Conservation (phyloP, 2,797 vertebrate species). For the Clarias pachynema region DNA sequence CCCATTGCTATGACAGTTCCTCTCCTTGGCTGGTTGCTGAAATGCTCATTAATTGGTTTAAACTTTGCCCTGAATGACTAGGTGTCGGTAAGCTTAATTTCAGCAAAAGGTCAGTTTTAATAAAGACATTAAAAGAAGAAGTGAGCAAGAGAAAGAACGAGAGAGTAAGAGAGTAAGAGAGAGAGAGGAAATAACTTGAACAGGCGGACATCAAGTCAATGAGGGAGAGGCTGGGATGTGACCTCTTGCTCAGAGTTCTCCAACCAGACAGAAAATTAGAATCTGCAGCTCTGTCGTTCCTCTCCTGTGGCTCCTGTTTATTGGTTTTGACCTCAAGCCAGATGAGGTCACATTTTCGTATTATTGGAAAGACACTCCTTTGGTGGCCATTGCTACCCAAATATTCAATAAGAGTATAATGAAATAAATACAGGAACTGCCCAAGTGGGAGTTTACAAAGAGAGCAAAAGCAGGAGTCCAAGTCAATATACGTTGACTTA, state of each 20-base stretch:
- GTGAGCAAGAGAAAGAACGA: conserved; percentile 29
- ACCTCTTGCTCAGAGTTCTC: conserved; percentile 36
- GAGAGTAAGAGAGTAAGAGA: conserved; percentile 54
- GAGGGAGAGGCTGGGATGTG: conserved; percentile 42
- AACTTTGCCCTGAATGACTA: conserved; percentile 78
- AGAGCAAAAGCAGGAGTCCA: conserved; percentile 6
- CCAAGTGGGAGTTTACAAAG: conserved; percentile 26
- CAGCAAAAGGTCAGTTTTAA: conserved; percentile 84
- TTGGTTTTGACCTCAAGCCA: conserved; percentile 71
- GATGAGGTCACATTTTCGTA: conserved; percentile 83
- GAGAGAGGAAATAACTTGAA: conserved; percentile 46
- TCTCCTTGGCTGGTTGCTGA: conserved; percentile 69
- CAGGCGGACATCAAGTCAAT: conserved; percentile 62
- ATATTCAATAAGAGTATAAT: conserved; percentile 75
- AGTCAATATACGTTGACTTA: conserved; percentile 1
- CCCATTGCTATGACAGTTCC: conserved; percentile 63
- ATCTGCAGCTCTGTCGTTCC: conserved; percentile 69
- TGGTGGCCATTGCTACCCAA: conserved; percentile 70
- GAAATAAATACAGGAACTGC: conserved; percentile 60
- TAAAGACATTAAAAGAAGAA: conserved; percentile 72
- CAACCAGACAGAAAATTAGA: conserved; percentile 73
- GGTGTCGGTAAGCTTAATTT: conserved; percentile 79
- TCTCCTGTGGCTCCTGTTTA: conserved; percentile 79
- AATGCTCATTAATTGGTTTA: conserved; percentile 83
- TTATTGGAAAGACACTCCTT: conserved; percentile 76